Percentiles rank a stretch among this genome's conserved stretches.
These are phyloP conservation scores for Brachypteracias leptosomus DNA, from an alignment of 2,113 vertebrate genomes.

Conservation along the genomic window DNA sequence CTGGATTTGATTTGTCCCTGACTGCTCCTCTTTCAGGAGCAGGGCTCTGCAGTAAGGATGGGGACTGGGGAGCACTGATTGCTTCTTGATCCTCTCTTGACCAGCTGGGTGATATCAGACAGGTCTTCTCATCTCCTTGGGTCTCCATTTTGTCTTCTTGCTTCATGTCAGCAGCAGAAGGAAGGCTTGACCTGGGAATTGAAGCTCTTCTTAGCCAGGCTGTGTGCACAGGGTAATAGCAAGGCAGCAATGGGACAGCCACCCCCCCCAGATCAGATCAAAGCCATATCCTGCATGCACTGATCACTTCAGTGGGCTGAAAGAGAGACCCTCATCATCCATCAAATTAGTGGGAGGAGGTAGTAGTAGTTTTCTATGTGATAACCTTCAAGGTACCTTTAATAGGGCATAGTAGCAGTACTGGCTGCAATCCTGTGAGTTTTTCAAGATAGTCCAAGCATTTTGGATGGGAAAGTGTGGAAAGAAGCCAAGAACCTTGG, in stretches of 20 bases:
- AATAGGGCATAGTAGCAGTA: background rate
- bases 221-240: background rate
- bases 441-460: background rate
- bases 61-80: background rate
- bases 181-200: background rate
- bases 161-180: background rate
- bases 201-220: background rate
- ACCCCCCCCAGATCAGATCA: background rate
- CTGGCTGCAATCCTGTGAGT: background rate
- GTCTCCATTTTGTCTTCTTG: fast-evolving
- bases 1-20: background rate
- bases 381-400: background rate
- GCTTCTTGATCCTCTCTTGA: background rate
- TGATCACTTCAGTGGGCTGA: background rate
- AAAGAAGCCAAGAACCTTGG: background rate
- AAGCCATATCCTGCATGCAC: background rate
- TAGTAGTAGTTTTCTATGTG: background rate
- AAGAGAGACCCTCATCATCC: background rate
- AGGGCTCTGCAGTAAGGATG: background rate
- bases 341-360: background rate
- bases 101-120: background rate
- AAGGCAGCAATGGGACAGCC: background rate
- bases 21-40: background rate
- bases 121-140: background rate
- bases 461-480: background rate